Base-by-base conservation (phyloP, 2,113 vertebrate genomes). In the Stomatorhinus ivindoensis region DNA sequence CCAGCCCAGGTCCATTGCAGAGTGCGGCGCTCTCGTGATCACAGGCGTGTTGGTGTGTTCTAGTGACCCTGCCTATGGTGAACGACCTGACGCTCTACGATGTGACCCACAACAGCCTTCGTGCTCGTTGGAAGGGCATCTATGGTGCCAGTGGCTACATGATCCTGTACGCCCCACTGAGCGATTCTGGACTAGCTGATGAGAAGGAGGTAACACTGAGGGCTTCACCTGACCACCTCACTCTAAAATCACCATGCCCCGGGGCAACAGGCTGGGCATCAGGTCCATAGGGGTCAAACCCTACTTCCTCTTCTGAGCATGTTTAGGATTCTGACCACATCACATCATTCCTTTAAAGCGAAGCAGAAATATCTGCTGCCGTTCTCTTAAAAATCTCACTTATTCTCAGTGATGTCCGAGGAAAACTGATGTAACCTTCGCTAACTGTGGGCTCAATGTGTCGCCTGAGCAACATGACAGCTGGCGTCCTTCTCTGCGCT, bases 81-180 rank as follows among this genome's bases (percentile, higher is more conserved):
- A 96, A 97, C 0, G 92, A 96, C 85, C 96, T 99, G 90, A 92
- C 97, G 50, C 80, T 99, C 61, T 97, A 96, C 0, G 96, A 97
- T 0, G 96, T 98, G 90, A 97, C 97, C 0, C 98, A 98, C 93
- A 97, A 92, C 93, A 97, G 95, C 89, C 96, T 99, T 95, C 95
- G 94, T 69, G 97, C 95, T 0, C 96, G 92, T 86, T 99, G 98
- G 98, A 95, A 91, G 0, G 92, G 93, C 0, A 97, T 97, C 1
- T 91, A 89, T 0, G 97, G 97, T 19, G 97, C 98, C 19, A 96
- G 97, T 0, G 98, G 97, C 0, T 99, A 99, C 94, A 97, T 99
- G 97, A 95, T 99, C 92, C 96, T 99, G 0, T 99, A 98, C 0
- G 97, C 98, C 0, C 97, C 98, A 0, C 97, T 99, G 91, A 97